Evolutionary conservation across 2,888 invertebrate genomes (phyloP), one percentile per base, ranked within the genome.

Genomic region (Hirtodrosophila histrioides): DNA sequence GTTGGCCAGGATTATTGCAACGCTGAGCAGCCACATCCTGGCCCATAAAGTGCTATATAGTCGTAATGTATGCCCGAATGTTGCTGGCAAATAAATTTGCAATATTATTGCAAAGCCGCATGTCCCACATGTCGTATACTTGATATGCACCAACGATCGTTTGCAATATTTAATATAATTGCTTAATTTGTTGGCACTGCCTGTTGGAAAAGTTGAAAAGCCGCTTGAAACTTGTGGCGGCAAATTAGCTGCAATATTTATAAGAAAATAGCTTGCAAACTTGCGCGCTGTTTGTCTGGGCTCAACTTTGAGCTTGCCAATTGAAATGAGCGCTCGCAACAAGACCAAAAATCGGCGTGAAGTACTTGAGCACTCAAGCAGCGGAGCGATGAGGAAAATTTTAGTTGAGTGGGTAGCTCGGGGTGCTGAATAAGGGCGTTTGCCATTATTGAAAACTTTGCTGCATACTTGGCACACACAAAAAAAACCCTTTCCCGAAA

Each of bases 361-460:
- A 86, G 86, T 78, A 82, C 86, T 90, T 88, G 80, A 80, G 81
- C 73, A 69, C 69, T 87, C 79, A 88, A 89, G 89, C 77, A 69
- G 75, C 72, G 75, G 75, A 65, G 75, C 75, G 69, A 74, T 62
- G 67, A 66, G 69, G 75, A 70, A 73, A 79, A 76, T 75, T 74
- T 10, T 33, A 33, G 36, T 37, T 45, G 40, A 17, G n/a, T 3
- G 46, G n/a, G n/a, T 11, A 12, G 40, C 6, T 10, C 4, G 23
- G 5, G 17, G 0, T 10, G 17, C 17, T 17, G 17, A 17, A 17
- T 2, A 17, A 17, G 23, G 33, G 39, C 37, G 24, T 36, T 36
- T 35, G 24, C 48, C 46, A 62, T 73, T 74, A 76, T 71, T 49
- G 72, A 76, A 62, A 79, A 75, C 75, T 78, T 79, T 79, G 78